These are phyloP conservation scores for Harpalus rubripes DNA, from an alignment of 2,888 invertebrate genomes.

Conservation along the genomic window DNA sequence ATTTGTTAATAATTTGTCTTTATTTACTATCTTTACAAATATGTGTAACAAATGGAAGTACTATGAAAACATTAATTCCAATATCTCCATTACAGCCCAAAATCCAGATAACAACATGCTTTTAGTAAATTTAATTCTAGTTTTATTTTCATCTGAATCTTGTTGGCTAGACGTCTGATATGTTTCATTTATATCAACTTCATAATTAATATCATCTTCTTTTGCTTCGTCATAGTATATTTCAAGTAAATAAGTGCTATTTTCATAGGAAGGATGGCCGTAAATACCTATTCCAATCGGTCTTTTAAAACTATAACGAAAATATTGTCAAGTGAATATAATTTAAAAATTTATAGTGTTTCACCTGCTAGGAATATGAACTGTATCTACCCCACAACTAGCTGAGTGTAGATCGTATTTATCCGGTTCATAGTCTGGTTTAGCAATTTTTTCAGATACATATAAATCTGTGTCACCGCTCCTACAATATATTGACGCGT, in stretches of 20 bases:
- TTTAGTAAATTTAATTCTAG: slow-evolving; percentile 52
- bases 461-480: slow-evolving; percentile 69
- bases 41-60: slow-evolving; percentile 20
- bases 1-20: too few relatives aligned
- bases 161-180: slow-evolving; percentile 39
- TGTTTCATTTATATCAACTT: slow-evolving; percentile 11
- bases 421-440: slow-evolving; percentile 68
- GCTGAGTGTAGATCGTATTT: slow-evolving; percentile 67
- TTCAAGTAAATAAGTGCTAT: slow-evolving; percentile 67
- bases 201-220: slow-evolving; percentile 49
- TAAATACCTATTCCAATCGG: slow-evolving; percentile 68
- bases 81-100: slow-evolving; percentile 62
- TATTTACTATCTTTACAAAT: too few relatives aligned
- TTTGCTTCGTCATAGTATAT: slow-evolving; percentile 58
- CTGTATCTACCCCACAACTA: slow-evolving; percentile 68
- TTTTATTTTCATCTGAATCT: slow-evolving; percentile 39
- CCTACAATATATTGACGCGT: slow-evolving; percentile 59
- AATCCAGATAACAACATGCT: slow-evolving; percentile 55
- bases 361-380: slow-evolving; percentile 62
- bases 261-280: slow-evolving; percentile 67
- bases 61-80: slow-evolving; percentile 57
- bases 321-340: neutral
- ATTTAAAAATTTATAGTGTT: neutral
- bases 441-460: slow-evolving; percentile 65
- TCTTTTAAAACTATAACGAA: slow-evolving; percentile 59